These are phyloP conservation scores for Xenus cinereus DNA, from an alignment of 2,113 vertebrate genomes.

Conservation along the genomic window DNA sequence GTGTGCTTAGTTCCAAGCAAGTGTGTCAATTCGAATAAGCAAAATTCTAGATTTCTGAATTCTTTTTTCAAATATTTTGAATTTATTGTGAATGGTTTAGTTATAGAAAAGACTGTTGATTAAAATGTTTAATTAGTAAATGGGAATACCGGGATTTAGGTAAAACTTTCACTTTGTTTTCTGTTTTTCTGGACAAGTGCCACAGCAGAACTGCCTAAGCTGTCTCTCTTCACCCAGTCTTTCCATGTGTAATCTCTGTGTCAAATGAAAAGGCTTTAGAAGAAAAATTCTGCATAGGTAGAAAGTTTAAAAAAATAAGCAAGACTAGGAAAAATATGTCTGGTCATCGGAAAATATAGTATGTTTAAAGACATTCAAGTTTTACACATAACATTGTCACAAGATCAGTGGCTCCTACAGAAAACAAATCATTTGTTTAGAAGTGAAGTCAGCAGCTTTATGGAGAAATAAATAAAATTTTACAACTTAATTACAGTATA, in stretches of 20 bases:
- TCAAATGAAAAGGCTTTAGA: not conserved
- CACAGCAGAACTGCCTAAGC: not conserved
- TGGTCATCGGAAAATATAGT: not conserved
- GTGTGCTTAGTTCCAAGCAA: not conserved
- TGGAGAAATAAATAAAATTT: slow-evolving; percentile 70
- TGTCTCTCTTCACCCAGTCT: not conserved
- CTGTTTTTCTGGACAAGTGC: not conserved
- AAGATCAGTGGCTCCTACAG: slow-evolving; percentile 45
- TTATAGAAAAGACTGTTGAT: not conserved
- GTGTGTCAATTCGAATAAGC: not conserved
- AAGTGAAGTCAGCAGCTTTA: slow-evolving; percentile 60
- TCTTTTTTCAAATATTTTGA: not conserved
- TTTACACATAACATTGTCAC: slow-evolving; percentile 23
- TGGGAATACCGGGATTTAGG: not conserved
- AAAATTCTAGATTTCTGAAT: not conserved
- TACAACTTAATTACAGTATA: slow-evolving; percentile 59
- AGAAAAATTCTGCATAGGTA: slow-evolving; percentile 39
- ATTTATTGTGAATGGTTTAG: not conserved
- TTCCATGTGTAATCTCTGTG: not conserved
- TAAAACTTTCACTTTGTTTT: not conserved
- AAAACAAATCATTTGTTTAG: slow-evolving; percentile 55
- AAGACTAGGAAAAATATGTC: slow-evolving; percentile 6
- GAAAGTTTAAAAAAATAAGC: slow-evolving; percentile 69
- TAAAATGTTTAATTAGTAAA: not conserved
- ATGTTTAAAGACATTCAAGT: not conserved